Evolutionary conservation across 2,797 vertebrate species (phyloP), one percentile per base, ranked within the genome.

Genomic region (Sebastes jordani): DNA sequence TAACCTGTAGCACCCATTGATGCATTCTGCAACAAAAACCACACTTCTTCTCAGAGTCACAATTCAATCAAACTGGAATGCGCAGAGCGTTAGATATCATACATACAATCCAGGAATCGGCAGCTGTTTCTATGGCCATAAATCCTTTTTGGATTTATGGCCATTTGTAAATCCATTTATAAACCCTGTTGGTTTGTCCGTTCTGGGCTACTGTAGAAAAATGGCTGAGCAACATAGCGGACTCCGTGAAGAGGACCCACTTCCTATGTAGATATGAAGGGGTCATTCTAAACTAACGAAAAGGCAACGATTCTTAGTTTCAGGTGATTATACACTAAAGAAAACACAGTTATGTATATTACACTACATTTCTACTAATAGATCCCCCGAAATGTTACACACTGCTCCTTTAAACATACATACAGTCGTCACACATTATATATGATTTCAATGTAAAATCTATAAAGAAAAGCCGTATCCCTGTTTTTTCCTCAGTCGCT

Each of bases 381-480:
- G 49, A 52, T n/a, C 49, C 49, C 42, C 20, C 4, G 13, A 52
- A 52, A 52, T 52, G 20, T 52, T 52, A 52, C 49, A n/a, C 8
- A 52, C 49, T n/a, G 20, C 0, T 52, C 49, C 49, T 52, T 67
- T 78, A 83, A 81, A 81, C 25, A 76, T 34, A 42, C 61, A 74
- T 25, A 72, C 67, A 80, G 34, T 54, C 23, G 23, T 78, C 63
- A 84, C 71, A 77, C 67, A 74, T 66, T 71, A 74, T 36, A 74
- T 59, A 74, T 59, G 14, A 52, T 75, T 79, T 64, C 68, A 81
- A 71, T 68, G 30, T 56, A 20, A 68, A 86, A 73, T 81, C 25
- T 61, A 78, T 77, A 81, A 56, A 11, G 59, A 84, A 81, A 80
- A 80, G 22, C 34, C 63, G 66, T 75, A 71, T 56, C 74, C 55